Evolutionary conservation across 2,797 vertebrate species (phyloP).

Genomic region (Tinamus major): DNA sequence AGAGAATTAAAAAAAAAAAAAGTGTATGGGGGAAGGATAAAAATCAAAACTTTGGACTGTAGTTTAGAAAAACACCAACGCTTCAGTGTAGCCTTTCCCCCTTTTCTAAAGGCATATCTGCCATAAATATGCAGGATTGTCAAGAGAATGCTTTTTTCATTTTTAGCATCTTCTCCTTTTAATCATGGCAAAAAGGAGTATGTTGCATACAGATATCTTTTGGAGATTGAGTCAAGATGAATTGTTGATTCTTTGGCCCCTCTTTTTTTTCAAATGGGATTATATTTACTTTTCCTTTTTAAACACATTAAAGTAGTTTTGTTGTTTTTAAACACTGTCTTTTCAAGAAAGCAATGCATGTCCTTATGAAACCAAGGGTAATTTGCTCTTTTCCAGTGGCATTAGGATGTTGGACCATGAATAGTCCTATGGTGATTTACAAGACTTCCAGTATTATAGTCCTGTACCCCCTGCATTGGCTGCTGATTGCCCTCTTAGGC

Average conservation of each 20-base stretch:
- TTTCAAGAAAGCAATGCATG: background rate
- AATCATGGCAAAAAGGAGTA: background rate
- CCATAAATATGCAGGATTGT: background rate
- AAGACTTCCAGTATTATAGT: background rate
- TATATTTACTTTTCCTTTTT: background rate
- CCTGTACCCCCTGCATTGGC: background rate
- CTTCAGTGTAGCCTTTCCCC: background rate
- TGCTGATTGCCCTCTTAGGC: slow-evolving; percentile 29
- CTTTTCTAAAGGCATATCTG: fast-evolving
- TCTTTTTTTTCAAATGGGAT: background rate
- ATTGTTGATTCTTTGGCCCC: background rate
- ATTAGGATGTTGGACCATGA: background rate
- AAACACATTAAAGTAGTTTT: fast-evolving
- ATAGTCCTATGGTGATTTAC: background rate
- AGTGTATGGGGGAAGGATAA: background rate
- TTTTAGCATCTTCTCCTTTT: slow-evolving; percentile 10
- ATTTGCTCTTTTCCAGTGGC: background rate
- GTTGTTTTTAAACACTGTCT: background rate
- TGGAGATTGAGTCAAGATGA: background rate
- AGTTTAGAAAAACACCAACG: background rate
- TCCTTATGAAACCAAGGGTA: background rate
- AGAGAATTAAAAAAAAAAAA: background rate
- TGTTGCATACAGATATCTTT: background rate
- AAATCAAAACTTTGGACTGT: background rate
- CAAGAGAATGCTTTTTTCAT: background rate